These are phyloP conservation scores for Cyprinodon brontotheroides DNA, from an alignment of 2,113 vertebrate species.

Conservation along the genomic window DNA sequence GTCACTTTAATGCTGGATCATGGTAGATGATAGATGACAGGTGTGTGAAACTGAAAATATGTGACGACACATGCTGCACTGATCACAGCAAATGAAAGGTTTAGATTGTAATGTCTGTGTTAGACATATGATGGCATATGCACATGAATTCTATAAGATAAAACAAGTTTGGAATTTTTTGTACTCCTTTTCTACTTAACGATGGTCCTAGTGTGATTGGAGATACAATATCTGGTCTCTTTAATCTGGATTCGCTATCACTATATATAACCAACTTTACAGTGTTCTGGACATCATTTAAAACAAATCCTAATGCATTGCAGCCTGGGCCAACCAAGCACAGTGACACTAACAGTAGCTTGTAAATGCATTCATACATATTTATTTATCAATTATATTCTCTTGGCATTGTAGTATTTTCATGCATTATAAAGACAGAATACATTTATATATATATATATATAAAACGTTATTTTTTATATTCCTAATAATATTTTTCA, in stretches of 20 bases:
- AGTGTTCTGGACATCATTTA: no score
- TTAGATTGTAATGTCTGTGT: conserved; percentile 29
- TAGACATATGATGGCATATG: conserved; percentile 34
- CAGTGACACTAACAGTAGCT: not conserved
- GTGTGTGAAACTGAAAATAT: conserved; percentile 3
- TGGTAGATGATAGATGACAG: conserved; percentile 36
- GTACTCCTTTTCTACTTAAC: conserved; percentile 9
- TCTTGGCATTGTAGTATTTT: no score
- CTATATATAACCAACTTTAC: not conserved
- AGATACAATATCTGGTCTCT: not conserved
- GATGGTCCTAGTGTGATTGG: not conserved
- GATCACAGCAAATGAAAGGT: conserved; percentile 31
- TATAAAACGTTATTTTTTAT: no score
- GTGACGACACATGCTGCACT: conserved; percentile 32
- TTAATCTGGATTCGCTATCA: not conserved
- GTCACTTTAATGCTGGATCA: conserved; percentile 13
- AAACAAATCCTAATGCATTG: no score
- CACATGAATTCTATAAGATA: conserved; percentile 5
- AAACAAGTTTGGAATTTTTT: not conserved
- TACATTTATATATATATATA: not conserved
- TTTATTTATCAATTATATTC: not conserved
- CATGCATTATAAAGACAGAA: no score
- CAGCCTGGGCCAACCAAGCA: no score
- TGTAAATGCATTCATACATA: not conserved
- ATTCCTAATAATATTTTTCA: not conserved